Percentiles rank a stretch among this genome's conserved stretches.
Evolutionary conservation across 2,797 vertebrate species (phyloP).

Genomic region (Salmo trutta): DNA sequence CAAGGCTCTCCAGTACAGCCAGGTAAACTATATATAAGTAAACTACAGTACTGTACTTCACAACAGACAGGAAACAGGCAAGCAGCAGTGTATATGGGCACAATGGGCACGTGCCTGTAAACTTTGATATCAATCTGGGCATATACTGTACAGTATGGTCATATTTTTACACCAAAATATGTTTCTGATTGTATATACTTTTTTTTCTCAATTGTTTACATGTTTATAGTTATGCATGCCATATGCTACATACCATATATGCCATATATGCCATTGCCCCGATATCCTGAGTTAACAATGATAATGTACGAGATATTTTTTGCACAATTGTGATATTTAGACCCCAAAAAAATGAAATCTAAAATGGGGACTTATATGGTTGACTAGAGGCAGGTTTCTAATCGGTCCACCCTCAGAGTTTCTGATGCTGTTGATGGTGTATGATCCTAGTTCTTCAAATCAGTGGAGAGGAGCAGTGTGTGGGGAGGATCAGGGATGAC

Average conservation of each 20-base stretch:
- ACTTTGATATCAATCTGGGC: background rate
- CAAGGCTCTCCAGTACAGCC: slow-evolving; percentile 82
- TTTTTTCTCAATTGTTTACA: background rate
- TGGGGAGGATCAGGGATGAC: slow-evolving; percentile 81
- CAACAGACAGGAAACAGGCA: no score
- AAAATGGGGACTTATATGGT: background rate
- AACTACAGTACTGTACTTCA: background rate
- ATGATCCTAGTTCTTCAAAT: slow-evolving; percentile 76
- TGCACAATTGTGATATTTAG: no score
- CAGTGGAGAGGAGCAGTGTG: slow-evolving; percentile 78
- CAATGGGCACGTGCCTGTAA: background rate
- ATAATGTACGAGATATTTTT: no score
- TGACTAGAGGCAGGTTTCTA: background rate
- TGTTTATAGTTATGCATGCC: background rate
- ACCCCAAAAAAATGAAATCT: background rate
- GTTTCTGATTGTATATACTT: background rate
- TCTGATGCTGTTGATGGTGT: background rate
- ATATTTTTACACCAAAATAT: background rate
- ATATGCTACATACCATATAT: no score
- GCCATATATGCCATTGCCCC: no score
- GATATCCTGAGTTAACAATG: no score
- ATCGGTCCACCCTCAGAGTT: background rate
- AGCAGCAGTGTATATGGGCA: background rate
- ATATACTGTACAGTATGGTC: background rate
- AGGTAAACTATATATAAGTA: slow-evolving; percentile 70